Conservation (phyloP, 2,888 invertebrate species). For the Andrena marginata region DNA sequence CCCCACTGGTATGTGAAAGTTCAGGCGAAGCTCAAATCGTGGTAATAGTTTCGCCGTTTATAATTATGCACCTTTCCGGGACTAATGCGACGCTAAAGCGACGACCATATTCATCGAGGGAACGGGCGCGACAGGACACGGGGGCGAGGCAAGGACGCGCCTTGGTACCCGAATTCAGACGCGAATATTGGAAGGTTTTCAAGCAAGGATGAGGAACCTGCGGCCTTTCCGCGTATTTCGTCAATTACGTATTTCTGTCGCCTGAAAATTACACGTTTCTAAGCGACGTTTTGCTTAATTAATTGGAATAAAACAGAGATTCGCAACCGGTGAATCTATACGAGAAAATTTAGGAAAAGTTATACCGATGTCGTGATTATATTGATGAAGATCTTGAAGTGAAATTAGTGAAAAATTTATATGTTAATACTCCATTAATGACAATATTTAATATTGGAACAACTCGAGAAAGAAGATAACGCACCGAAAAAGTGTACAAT, state of each 20-base stretch:
- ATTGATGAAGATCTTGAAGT: no score
- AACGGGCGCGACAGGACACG: neutral
- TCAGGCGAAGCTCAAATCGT: conserved; percentile 74
- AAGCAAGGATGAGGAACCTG: neutral
- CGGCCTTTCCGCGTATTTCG: neutral
- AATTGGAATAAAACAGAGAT: neutral
- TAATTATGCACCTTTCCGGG: conserved; percentile 80
- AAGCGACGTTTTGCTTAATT: neutral
- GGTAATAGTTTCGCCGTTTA: conserved; percentile 80
- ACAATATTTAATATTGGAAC: no score
- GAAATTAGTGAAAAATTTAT: no score
- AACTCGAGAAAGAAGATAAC: no score
- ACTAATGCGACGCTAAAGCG: conserved; percentile 77
- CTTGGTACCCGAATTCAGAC: neutral
- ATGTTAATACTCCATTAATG: no score
- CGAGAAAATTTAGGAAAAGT: no score
- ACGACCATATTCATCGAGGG: conserved; percentile 31
- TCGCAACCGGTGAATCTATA: no score
- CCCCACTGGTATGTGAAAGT: conserved; percentile 68
- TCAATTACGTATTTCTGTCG: neutral
- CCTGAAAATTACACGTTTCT: neutral
- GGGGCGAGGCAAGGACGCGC: neutral
- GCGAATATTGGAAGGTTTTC: neutral
- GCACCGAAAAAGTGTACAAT: no score
- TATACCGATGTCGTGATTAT: no score